Evolutionary conservation across 2,888 invertebrate species (phyloP).

Genomic region (Acanthosepion pharaonis): DNA sequence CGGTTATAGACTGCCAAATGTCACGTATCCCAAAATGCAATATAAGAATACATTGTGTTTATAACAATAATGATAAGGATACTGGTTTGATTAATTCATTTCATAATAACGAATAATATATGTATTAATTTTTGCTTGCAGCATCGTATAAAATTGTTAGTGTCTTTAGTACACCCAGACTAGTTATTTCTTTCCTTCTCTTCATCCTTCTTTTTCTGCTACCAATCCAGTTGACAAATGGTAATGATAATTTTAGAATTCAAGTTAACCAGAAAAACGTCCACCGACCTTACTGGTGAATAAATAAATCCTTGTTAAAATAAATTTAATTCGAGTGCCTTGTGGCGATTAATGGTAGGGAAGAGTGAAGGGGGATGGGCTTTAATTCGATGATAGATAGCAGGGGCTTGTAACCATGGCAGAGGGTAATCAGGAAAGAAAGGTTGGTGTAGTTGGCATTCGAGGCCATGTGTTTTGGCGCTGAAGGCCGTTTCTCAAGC

Average conservation of each 20-base stretch:
- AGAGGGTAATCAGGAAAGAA: not conserved
- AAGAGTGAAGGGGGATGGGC: not conserved
- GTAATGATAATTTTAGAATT: not conserved
- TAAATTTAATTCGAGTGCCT: not conserved
- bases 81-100: too few relatives aligned
- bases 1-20: too few relatives aligned
- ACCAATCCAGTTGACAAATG: too few relatives aligned
- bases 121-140: too few relatives aligned
- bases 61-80: too few relatives aligned
- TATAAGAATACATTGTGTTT: too few relatives aligned
- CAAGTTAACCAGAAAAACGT: not conserved
- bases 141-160: too few relatives aligned
- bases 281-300: not conserved
- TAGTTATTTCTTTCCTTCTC: too few relatives aligned
- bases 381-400: slow-evolving; percentile 33
- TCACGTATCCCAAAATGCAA: too few relatives aligned
- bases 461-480: not conserved
- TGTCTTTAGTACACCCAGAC: too few relatives aligned
- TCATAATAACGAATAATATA: too few relatives aligned
- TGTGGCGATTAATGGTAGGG: slow-evolving; percentile 17
- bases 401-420: not conserved
- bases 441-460: not conserved
- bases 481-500: not conserved
- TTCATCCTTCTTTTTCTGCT: too few relatives aligned
- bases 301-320: slow-evolving; percentile 6